Evolutionary conservation across 2,113 vertebrate species (phyloP).

Genomic region (Cricetomys ansorgei): DNA sequence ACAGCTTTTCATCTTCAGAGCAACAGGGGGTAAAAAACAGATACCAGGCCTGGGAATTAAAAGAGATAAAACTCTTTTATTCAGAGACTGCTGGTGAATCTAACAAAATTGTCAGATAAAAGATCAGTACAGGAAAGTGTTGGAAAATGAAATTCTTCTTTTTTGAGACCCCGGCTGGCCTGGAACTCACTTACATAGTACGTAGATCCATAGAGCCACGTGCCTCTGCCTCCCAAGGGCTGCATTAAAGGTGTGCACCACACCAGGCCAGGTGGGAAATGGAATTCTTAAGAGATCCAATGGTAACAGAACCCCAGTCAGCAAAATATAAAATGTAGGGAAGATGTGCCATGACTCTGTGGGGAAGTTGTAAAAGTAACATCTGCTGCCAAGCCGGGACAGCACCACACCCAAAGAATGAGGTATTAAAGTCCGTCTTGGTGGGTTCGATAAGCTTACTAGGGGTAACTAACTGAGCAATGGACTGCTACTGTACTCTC

Average conservation of each 20-base stretch:
- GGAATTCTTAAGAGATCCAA: neutral
- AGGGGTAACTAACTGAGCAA: neutral
- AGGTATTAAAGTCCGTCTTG: neutral
- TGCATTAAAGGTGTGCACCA: neutral
- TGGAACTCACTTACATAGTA: neutral
- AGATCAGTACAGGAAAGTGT: neutral
- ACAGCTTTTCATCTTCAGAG: neutral
- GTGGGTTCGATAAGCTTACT: neutral
- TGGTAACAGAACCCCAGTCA: neutral
- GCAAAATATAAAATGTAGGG: neutral
- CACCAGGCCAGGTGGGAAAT: neutral
- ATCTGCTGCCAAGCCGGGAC: neutral
- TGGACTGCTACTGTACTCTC: neutral
- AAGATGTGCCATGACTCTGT: too few relatives aligned
- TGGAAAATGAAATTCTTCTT: neutral
- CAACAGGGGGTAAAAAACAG: too few relatives aligned
- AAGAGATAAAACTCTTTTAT: neutral
- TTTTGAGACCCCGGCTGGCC: neutral
- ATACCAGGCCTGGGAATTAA: neutral
- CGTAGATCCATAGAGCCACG: too few relatives aligned
- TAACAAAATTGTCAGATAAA: neutral
- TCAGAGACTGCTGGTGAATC: neutral
- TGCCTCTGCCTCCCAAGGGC: neutral
- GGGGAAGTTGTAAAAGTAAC: neutral
- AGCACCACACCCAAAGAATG: neutral